phyloP scores from a whole-genome alignment of 2,888 invertebrate genomes.

The Dryocosmus kuriphilus region DNA sequence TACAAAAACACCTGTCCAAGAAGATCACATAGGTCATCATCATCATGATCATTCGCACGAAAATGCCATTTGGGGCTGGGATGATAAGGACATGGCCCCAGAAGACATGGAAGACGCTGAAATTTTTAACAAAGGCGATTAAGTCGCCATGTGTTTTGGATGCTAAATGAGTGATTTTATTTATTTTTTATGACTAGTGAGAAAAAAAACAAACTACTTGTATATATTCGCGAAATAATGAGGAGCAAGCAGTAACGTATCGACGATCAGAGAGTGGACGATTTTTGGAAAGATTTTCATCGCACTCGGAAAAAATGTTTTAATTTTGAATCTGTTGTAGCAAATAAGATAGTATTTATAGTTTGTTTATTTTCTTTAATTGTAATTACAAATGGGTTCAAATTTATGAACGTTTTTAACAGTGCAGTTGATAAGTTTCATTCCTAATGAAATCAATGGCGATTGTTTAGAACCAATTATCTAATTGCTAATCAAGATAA shows the following conservation, averaged over 20 bases:
- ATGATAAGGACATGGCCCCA: conserved; percentile 85
- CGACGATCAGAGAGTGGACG: neutral
- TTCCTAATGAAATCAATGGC: neutral
- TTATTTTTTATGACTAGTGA: conserved; percentile 20
- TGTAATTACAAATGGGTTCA: neutral
- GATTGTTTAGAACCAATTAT: neutral
- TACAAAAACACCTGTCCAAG: conserved; percentile 37
- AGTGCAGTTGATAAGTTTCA: neutral
- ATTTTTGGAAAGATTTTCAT: neutral
- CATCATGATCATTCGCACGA: conserved; percentile 78
- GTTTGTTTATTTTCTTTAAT: neutral
- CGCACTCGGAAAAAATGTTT: conserved; percentile 27
- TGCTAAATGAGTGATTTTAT: conserved; percentile 32
- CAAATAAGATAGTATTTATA: neutral
- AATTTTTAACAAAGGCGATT: conserved; percentile 71
- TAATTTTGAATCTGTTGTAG: neutral
- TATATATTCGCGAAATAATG: conserved; percentile 29
- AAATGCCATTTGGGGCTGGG: conserved; percentile 88
- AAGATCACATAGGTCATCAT: conserved; percentile 73
- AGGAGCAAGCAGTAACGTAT: neutral
- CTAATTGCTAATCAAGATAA: neutral
- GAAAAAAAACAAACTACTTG: conserved; percentile 1
- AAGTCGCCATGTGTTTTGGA: conserved; percentile 39
- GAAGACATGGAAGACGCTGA: conserved; percentile 81
- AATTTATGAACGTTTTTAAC: neutral